Evolutionary conservation across 2,888 invertebrate genomes (phyloP), one percentile per base, ranked within the genome.

Genomic region (Phymatocera aterrima): DNA sequence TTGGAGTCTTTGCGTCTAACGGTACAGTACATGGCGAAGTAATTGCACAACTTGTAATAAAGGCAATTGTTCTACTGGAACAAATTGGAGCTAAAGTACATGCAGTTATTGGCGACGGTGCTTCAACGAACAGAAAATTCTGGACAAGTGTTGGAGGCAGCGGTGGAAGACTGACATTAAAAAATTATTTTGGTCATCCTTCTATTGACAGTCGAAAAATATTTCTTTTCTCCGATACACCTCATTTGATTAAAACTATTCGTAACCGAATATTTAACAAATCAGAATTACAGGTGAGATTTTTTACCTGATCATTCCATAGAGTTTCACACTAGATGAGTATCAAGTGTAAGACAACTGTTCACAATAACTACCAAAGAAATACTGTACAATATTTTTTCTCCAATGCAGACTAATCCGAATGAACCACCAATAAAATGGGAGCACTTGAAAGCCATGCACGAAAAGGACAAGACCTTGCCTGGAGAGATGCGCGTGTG

Each of bases 141-240:
- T 83, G 79, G 81, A 75, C 31, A 34, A 83, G 82, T 24, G 68
- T 84, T 34, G 70, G 24, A 3, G 79, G 81, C 1, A 21, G n/a
- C 18, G 82, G 37, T 68, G 37, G 70, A 34, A n/a, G n/a, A n/a
- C 77, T 79, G 21, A 28, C 79, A 34, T 40, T 40, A 4, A 77
- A 48, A 31, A 82, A 79, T 54, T 78, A 10, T 46, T 81, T 82
- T 61, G 21, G 77, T 12, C 81, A 82, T 68, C 81, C 81, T 2
- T 34, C 34, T 2, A 78, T 65, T 77, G 79, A 81, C 46, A 64
- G 61, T 2, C 79, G 82, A 24, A 21, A 57, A 54, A 24, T 84
- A 18, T 84, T 68, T 65, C 78, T 81, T 10, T 83, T 83, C 68
- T 84, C 83, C 1, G 83, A 84, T 79, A 79, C 82, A 8, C 83